Percentiles rank a stretch among this genome's conserved stretches.
These are phyloP conservation scores for Gymnosoma rotundatum DNA, from an alignment of 2,888 invertebrate species.

Conservation along the genomic window DNA sequence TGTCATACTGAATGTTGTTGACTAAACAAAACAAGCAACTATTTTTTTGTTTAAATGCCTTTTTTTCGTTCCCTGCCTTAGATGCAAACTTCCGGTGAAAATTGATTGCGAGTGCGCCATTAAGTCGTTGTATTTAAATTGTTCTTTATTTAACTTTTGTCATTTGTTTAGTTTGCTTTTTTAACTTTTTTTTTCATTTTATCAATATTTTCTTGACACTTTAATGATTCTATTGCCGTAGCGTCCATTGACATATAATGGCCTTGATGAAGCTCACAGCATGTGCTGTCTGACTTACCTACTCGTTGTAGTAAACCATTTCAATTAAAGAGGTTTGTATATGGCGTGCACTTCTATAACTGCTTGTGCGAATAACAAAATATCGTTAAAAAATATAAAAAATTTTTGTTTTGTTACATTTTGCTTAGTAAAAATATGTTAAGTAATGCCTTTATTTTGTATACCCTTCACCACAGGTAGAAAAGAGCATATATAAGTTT, in stretches of 20 bases:
- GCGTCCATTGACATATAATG: conserved; percentile 29
- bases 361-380: not conserved
- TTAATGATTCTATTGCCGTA: conserved; percentile 25
- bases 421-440: too few relatives aligned
- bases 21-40: conserved; percentile 28
- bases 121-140: conserved; percentile 74
- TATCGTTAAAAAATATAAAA: conserved; percentile 53
- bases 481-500: too few relatives aligned
- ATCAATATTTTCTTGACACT: conserved; percentile 39
- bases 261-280: conserved; percentile 55
- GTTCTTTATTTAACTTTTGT: conserved; percentile 55
- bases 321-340: not conserved
- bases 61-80: conserved; percentile 44
- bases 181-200: conserved; percentile 14
- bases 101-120: conserved; percentile 79
- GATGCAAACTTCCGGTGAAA: conserved; percentile 74
- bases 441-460: too few relatives aligned
- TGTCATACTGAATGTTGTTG: conserved; percentile 39
- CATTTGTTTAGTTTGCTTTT: conserved; percentile 61
- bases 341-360: not conserved
- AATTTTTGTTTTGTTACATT: conserved; percentile 2
- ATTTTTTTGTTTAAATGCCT: conserved; percentile 2
- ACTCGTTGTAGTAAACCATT: not conserved
- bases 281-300: conserved; percentile 53
- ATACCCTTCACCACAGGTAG: too few relatives aligned